Evolutionary conservation across 2,797 vertebrate species (phyloP), one percentile per base, ranked within the genome.

Genomic region (Parotocinclus haroldoi): DNA sequence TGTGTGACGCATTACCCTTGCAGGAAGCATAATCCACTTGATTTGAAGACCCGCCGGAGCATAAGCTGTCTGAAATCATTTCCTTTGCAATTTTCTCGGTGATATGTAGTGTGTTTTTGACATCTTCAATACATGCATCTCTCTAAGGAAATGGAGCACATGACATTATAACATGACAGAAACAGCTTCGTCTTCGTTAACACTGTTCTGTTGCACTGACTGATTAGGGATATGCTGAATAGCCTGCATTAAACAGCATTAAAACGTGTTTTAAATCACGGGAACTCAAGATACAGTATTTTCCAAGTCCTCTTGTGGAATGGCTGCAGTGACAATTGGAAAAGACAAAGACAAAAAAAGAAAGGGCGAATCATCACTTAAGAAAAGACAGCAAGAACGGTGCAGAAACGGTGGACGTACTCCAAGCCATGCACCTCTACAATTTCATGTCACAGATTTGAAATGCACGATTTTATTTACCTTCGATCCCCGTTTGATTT

Each of bases 41-140:
- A 45, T 58, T 45, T 0, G 7, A 39, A 50, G 2, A 39, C 17
- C 81, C 81, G 16, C 81, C 78, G 4, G 76, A 79, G 54, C 81
- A 83, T 19, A 83, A 80, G 50, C 75, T 72, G 0, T 78, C 51
- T 48, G 72, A 63, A 56, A 81, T 68, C 4, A 74, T 44, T 1
- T 58, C 19, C 7, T 17, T 17, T 48, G 72, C 68, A 8, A 55
- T 71, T 18, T 14, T 1, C 0, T 18, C 14, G 9, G 10, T 48
- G 0, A 76, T 53, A 1, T 52, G 18, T 14, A 64, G 1, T 4
- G 51, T 13, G 7, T 59, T 51, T 57, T 17, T 57, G 16, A 76
- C 58, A 53, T 76, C 68, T 69, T 69, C 4, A 71, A 81, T 46
- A 67, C 81, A 83, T 36, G n/a, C 10, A 7, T 59, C 58, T 53